Evolutionary conservation across 2,888 invertebrate genomes (phyloP).

Genomic region (Junonia oenone): DNA sequence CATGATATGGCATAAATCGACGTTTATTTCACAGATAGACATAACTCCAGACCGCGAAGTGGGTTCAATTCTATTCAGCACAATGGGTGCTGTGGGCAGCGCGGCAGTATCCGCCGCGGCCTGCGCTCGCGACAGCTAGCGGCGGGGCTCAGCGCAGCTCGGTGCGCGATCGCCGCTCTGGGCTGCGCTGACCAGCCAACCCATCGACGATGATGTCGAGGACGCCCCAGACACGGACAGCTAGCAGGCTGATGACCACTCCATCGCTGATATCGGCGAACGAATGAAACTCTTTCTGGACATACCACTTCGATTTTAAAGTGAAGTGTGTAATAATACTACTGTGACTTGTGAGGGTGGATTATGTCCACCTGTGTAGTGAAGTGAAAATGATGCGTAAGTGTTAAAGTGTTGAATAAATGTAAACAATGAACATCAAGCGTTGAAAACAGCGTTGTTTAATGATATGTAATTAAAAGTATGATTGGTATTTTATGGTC

Average conservation of each 20-base stretch:
- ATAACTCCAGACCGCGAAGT: slow-evolving; percentile 74
- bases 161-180: slow-evolving; percentile 85
- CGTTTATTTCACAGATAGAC: slow-evolving; percentile 54
- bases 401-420: too few relatives aligned
- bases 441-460: background rate
- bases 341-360: background rate
- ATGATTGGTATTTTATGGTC: background rate
- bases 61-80: slow-evolving; percentile 59
- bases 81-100: slow-evolving; percentile 59
- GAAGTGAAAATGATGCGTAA: background rate
- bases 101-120: slow-evolving; percentile 48
- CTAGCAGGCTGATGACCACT: slow-evolving; percentile 79
- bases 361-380: background rate
- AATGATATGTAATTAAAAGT: background rate
- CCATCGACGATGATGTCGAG: slow-evolving; percentile 61
- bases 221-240: slow-evolving; percentile 59
- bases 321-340: background rate
- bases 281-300: slow-evolving; percentile 79
- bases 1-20: background rate
- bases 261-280: slow-evolving; percentile 76
- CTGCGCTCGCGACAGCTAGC: slow-evolving; percentile 80
- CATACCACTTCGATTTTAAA: slow-evolving; percentile 78
- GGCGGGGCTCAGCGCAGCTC: slow-evolving; percentile 69
- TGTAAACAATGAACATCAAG: too few relatives aligned
- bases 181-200: slow-evolving; percentile 88